A percentile compares a stretch with the other conserved stretches of the same genome.
These are phyloP conservation scores for Motacilla alba DNA, from an alignment of 2,113 vertebrate genomes.

Conservation along the genomic window DNA sequence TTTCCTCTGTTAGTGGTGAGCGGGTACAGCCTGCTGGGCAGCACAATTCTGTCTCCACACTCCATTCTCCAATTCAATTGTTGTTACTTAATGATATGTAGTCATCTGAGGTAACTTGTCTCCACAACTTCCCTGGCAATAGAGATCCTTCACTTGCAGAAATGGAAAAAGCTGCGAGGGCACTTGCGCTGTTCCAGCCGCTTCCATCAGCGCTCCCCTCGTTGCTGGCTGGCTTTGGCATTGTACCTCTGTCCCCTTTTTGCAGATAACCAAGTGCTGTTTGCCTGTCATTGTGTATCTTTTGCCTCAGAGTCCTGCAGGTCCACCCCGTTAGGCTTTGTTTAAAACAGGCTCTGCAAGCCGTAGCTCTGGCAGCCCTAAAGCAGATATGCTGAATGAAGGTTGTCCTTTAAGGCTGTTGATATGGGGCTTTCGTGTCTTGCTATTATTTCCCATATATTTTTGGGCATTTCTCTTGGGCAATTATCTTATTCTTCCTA, in stretches of 20 bases:
- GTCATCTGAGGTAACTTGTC: neutral
- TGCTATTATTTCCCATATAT: neutral
- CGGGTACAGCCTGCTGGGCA: neutral
- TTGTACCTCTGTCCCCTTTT: neutral
- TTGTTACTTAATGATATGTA: neutral
- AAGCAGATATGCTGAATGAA: slow-evolving; percentile 11
- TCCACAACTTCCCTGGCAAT: neutral
- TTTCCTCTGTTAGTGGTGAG: neutral
- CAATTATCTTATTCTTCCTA: neutral
- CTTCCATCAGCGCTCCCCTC: neutral
- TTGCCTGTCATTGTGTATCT: neutral
- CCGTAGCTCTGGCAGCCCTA: neutral
- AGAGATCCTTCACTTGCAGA: neutral
- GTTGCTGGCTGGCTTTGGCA: neutral
- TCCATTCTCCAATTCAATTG: neutral
- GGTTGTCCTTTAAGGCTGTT: slow-evolving; percentile 13
- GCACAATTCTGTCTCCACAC: neutral
- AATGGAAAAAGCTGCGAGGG: neutral
- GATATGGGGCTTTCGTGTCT: neutral
- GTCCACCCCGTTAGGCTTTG: neutral
- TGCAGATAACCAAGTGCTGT: neutral
- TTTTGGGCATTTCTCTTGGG: neutral
- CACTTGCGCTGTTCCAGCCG: neutral
- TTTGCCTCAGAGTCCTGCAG: neutral
- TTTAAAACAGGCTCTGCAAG: neutral